phyloP scores from a whole-genome alignment of 92 coral and sea anemone species.

The Palythoa heliodiscus region DNA sequence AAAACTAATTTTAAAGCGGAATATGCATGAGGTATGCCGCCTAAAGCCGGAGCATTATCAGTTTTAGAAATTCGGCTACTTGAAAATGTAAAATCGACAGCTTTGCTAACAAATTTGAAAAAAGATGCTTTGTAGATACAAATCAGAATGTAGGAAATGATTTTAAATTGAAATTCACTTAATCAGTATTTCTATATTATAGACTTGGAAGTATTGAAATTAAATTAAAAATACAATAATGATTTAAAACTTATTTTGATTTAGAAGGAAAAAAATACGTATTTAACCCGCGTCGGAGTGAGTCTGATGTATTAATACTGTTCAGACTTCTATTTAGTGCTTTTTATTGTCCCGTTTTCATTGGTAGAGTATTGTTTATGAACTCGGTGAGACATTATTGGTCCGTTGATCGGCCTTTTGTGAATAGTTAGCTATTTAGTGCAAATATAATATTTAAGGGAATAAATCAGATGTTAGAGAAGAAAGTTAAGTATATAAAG shows the following conservation, averaged over 20 bases:
- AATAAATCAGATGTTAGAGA: constrained; percentile 10
- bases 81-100: background rate
- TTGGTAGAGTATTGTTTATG: background rate
- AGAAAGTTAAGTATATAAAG: background rate
- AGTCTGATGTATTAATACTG: background rate
- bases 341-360: background rate
- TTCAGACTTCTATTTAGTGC: background rate
- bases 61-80: background rate
- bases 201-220: background rate
- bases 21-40: background rate
- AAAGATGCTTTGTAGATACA: background rate
- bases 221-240: background rate
- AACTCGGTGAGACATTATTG: background rate
- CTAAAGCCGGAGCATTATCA: background rate
- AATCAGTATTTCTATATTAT: background rate
- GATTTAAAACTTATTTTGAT: background rate
- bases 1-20: too few species aligned
- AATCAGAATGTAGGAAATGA: background rate
- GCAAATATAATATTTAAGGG: constrained; percentile 30
- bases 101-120: background rate
- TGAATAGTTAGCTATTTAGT: constrained; percentile 31
- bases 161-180: background rate
- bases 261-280: background rate
- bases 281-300: constrained; percentile 11
- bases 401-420: constrained; percentile 40